These are phyloP conservation scores for Chrysocyon brachyurus DNA, from an alignment of 2,797 vertebrate species.

Conservation along the genomic window DNA sequence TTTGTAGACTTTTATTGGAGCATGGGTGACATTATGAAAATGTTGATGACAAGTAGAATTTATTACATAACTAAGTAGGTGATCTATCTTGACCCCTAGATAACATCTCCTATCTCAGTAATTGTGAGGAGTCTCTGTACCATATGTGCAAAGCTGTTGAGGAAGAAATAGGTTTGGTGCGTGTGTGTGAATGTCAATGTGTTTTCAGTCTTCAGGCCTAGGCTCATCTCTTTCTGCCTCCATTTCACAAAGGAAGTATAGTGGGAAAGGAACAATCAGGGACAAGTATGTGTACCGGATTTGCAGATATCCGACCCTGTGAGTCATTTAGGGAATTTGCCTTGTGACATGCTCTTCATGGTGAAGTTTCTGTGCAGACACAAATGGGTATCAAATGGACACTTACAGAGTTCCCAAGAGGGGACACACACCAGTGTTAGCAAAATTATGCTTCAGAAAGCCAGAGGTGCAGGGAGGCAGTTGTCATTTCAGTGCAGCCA, in stretches of 20 bases:
- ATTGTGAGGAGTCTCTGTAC: background rate
- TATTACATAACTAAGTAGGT: background rate
- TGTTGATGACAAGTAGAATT: background rate
- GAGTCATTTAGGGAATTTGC: slow-evolving; percentile 14
- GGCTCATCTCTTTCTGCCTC: slow-evolving; percentile 64
- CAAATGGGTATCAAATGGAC: background rate
- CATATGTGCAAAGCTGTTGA: slow-evolving; percentile 73
- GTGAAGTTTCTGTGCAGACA: background rate
- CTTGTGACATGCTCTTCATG: background rate
- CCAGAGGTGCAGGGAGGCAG: background rate
- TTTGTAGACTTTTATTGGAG: background rate
- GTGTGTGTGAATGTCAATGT: slow-evolving; percentile 74
- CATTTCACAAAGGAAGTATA: slow-evolving; percentile 75
- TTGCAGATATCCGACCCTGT: background rate
- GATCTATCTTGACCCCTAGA: background rate
- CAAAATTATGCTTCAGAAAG: background rate
- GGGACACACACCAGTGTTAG: background rate
- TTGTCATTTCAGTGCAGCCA: background rate
- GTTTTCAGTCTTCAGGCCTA: slow-evolving; percentile 80
- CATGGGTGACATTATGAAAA: background rate
- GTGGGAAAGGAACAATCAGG: slow-evolving; percentile 67
- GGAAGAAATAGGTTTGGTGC: slow-evolving; percentile 71
- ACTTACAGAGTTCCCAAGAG: background rate
- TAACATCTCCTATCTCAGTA: background rate
- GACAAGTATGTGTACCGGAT: background rate